Evolutionary conservation across 2,113 vertebrate genomes (phyloP), one percentile per base, ranked within the genome.

Genomic region (Tachysurus fulvidraco): DNA sequence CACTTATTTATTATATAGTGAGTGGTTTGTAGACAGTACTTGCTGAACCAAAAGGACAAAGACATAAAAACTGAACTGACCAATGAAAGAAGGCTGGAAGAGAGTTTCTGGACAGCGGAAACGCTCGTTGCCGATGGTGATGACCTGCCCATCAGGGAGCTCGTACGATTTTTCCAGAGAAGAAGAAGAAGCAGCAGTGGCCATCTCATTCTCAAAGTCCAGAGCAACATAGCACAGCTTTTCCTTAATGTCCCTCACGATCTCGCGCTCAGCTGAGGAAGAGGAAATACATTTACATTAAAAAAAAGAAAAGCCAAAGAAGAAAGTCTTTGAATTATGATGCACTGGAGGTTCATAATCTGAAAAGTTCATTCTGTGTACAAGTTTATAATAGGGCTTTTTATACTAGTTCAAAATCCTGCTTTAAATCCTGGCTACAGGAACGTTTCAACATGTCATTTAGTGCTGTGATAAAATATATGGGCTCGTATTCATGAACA

Each of bases 161-260:
- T 99, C 98, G 0, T 99, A 99, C 93, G 98, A 99, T 93, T 99
- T 99, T 95, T 99, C 98, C 94, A 99, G 95, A 7, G 98, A 99
- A 88, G 98, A 99, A 25, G 98, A 99, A n/a, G 98, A 98, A 85
- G 98, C 98, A 0, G 98, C 98, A 0, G 97, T 99, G 89, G 98
- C 97, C 98, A 99, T 99, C 94, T 99, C 98, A 0, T 99, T 96
- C 95, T 99, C 98, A 5, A 99, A 99, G 95, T 99, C 98, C 62
- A 99, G 95, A 5, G 98, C 98, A 16, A 99, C 98, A 0, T 99
- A 99, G 93, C 98, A 99, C 59, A 99, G 94, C 93, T 99, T 99
- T 93, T 99, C 98, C 95, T 99, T 99, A 95, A 99, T 99, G 94
- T 99, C 98, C 0, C 98, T 95, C 88, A 99, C 98, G 0, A 99